These are phyloP conservation scores for Macrotus californicus DNA, from an alignment of 2,113 vertebrate species.

Conservation along the genomic window DNA sequence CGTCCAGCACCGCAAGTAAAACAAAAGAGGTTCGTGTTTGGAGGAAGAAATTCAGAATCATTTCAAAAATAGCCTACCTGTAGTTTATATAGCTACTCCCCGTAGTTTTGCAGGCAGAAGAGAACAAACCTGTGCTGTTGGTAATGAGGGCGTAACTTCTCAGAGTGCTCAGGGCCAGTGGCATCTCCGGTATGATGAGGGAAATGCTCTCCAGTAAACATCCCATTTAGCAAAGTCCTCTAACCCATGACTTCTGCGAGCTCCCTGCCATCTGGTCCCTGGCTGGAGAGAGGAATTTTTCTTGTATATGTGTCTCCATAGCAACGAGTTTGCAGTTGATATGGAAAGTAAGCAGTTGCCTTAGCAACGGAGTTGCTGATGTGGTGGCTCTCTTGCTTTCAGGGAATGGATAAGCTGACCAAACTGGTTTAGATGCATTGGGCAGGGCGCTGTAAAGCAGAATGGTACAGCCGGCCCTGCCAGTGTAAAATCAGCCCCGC, in stretches of 20 bases:
- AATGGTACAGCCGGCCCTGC: constrained; percentile 58
- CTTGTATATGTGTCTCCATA: constrained; percentile 95
- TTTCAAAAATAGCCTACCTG: not conserved
- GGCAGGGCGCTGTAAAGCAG: constrained; percentile 65
- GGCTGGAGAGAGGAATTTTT: constrained; percentile 90
- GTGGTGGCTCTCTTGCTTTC: constrained; percentile 83
- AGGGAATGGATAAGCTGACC: constrained; percentile 75
- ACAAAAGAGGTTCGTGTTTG: not conserved
- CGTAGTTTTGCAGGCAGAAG: not conserved
- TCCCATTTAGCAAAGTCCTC: constrained; percentile 72
- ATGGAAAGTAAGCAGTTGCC: constrained; percentile 97
- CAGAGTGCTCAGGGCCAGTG: not conserved
- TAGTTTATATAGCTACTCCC: not conserved
- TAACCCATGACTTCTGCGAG: constrained; percentile 80
- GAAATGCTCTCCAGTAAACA: constrained; percentile 62
- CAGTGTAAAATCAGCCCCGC: constrained; percentile 20
- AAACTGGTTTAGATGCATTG: constrained; percentile 68
- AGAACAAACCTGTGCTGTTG: not conserved
- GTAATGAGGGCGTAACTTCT: not conserved
- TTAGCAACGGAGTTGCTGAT: constrained; percentile 94
- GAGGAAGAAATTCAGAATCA: not conserved
- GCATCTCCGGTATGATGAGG: constrained; percentile 23
- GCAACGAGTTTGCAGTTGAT: constrained; percentile 94
- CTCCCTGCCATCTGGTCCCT: constrained; percentile 92
- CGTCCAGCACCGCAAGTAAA: not conserved